These are phyloP conservation scores for Anguilla rostrata DNA, from an alignment of 2,113 vertebrate species.

Conservation along the genomic window DNA sequence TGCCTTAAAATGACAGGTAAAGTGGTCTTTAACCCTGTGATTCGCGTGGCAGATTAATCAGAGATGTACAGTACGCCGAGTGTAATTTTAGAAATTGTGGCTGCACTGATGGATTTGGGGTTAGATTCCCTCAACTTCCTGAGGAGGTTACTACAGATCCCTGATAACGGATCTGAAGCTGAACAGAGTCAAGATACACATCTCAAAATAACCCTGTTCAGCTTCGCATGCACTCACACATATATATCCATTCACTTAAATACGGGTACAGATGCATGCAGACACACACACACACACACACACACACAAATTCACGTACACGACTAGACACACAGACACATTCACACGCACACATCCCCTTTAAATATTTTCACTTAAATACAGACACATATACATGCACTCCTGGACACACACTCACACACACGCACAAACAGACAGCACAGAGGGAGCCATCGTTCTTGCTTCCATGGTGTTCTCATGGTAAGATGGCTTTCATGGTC, in stretches of 20 bases:
- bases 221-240: conserved; percentile 33
- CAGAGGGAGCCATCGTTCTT: conserved; percentile 61
- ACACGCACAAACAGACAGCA: conserved; percentile 10
- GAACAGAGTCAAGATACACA: conserved; percentile 63
- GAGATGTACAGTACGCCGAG: background rate
- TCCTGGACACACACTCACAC: conserved; percentile 15
- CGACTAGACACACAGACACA: background rate
- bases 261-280: conserved; percentile 14
- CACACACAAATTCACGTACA: conserved; percentile 16
- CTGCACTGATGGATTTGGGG: conserved; percentile 47
- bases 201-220: conserved; percentile 50
- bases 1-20: background rate
- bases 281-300: conserved; percentile 16
- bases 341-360: background rate
- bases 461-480: conserved; percentile 57
- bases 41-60: too few relatives aligned
- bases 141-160: conserved; percentile 59
- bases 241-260: background rate
- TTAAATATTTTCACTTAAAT: background rate
- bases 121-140: conserved; percentile 57
- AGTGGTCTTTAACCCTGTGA: background rate
- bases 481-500: conserved; percentile 45
- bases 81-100: conserved; percentile 58
- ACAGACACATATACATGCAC: conserved; percentile 8
- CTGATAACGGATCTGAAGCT: conserved; percentile 55